These are phyloP conservation scores for Megalonaias nervosa DNA, from an alignment of 1,140 invertebrate genomes.

Conservation along the genomic window DNA sequence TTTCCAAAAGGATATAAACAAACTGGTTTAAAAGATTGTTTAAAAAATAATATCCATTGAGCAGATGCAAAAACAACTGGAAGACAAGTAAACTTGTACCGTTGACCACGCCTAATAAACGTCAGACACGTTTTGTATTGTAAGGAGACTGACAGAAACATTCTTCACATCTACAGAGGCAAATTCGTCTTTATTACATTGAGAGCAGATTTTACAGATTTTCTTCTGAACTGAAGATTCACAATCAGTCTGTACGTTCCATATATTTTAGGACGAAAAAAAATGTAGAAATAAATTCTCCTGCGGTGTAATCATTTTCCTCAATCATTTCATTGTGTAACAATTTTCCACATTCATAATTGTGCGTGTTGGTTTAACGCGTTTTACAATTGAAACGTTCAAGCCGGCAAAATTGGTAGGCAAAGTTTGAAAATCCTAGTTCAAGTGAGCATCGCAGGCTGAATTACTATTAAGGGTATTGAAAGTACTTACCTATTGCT, in stretches of 20 bases:
- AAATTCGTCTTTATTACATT: conserved; percentile 27
- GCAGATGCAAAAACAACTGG: conserved; percentile 21
- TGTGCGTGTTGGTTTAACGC: no score
- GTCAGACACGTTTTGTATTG: conserved; percentile 33
- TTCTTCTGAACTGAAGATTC: conserved; percentile 46
- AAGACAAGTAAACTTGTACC: conserved; percentile 30
- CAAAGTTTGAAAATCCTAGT: no score
- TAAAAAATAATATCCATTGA: no score
- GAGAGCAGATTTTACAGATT: conserved; percentile 16
- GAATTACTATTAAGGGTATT: no score
- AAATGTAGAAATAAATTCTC: conserved; percentile 10
- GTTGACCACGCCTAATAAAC: conserved; percentile 34
- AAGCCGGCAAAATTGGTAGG: no score
- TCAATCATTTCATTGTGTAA: neutral
- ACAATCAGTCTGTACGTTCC: conserved; percentile 29
- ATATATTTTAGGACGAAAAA: conserved; percentile 26
- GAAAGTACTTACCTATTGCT: no score
- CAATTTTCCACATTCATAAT: no score
- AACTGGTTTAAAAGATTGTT: no score
- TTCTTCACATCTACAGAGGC: conserved; percentile 38
- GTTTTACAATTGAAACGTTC: no score
- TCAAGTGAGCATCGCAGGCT: no score
- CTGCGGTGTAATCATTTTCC: neutral
- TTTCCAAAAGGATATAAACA: no score
- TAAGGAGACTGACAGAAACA: conserved; percentile 22